These are phyloP conservation scores for Empis stercorea DNA, from an alignment of 2,888 invertebrate genomes.

Conservation along the genomic window DNA sequence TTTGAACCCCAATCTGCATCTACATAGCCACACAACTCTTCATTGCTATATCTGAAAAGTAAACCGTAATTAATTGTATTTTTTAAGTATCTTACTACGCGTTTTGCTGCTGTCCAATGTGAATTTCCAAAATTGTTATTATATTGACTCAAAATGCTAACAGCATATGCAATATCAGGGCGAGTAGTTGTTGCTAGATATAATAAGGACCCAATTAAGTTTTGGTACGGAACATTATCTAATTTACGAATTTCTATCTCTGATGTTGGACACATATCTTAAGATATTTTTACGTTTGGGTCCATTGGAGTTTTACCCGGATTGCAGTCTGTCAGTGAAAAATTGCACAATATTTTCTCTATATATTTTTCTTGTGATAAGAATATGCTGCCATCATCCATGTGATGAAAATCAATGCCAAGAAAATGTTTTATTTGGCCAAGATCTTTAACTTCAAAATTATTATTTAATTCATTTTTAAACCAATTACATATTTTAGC, in stretches of 20 bases:
- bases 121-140: slow-evolving; percentile 10
- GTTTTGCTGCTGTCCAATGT: slow-evolving; percentile 14
- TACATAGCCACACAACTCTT: slow-evolving; percentile 7
- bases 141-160: slow-evolving; percentile 13
- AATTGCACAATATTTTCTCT: background rate
- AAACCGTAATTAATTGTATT: slow-evolving; percentile 10
- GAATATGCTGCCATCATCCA: background rate
- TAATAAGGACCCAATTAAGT: slow-evolving; percentile 13
- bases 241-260: slow-evolving; percentile 2
- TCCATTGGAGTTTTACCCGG: background rate
- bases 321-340: slow-evolving; percentile 5
- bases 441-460: background rate
- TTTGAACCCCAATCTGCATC: slow-evolving; percentile 15
- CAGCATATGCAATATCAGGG: slow-evolving; percentile 11
- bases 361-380: background rate
- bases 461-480: background rate
- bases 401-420: background rate
- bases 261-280: background rate
- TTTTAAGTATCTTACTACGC: slow-evolving; percentile 11
- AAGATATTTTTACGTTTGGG: background rate
- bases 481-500: background rate
- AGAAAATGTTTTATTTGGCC: background rate
- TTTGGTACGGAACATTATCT: slow-evolving; percentile 8
- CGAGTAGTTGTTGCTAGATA: slow-evolving; percentile 12
- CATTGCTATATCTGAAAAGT: slow-evolving; percentile 4